Percentiles rank a stretch among this genome's conserved stretches.
Evolutionary conservation across 2,888 invertebrate genomes (phyloP).

Genomic region (Antheraea assamensis): DNA sequence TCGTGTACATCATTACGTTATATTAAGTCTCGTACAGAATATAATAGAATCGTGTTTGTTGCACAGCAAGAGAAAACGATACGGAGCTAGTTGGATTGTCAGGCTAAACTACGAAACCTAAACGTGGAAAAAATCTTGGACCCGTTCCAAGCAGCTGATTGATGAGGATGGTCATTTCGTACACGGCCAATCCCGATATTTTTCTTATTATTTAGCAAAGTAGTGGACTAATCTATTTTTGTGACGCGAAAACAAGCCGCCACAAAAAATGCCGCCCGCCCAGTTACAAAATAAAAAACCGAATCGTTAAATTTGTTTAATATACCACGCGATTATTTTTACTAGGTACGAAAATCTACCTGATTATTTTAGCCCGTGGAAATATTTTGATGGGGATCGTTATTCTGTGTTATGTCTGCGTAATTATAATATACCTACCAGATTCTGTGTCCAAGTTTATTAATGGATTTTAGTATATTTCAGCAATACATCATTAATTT

Average conservation of each 20-base stretch:
- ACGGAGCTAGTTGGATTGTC: slow-evolving; percentile 69
- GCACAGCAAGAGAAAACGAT: slow-evolving; percentile 38
- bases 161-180: slow-evolving; percentile 83
- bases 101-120: slow-evolving; percentile 78
- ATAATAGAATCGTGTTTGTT: slow-evolving; percentile 2
- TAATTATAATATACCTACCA: slow-evolving; percentile 3
- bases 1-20: slow-evolving; percentile 3
- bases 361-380: slow-evolving; percentile 20
- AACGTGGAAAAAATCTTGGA: slow-evolving; percentile 82
- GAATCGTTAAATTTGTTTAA: slow-evolving; percentile 39
- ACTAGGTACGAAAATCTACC: slow-evolving; percentile 24
- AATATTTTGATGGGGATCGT: slow-evolving; percentile 26
- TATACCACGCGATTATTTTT: slow-evolving; percentile 30
- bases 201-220: slow-evolving; percentile 82
- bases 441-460: slow-evolving; percentile 1
- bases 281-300: slow-evolving; percentile 50
- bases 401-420: slow-evolving; percentile 5
- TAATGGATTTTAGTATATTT: slow-evolving; percentile 1
- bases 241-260: slow-evolving; percentile 77
- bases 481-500: slow-evolving; percentile 1
- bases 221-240: slow-evolving; percentile 78
- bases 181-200: slow-evolving; percentile 81
- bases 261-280: slow-evolving; percentile 66
- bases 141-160: slow-evolving; percentile 80
- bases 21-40: neutral